Percentiles rank a stretch among this genome's conserved stretches.
These are phyloP conservation scores for Passer domesticus DNA, from an alignment of 2,113 vertebrate species.

Conservation along the genomic window DNA sequence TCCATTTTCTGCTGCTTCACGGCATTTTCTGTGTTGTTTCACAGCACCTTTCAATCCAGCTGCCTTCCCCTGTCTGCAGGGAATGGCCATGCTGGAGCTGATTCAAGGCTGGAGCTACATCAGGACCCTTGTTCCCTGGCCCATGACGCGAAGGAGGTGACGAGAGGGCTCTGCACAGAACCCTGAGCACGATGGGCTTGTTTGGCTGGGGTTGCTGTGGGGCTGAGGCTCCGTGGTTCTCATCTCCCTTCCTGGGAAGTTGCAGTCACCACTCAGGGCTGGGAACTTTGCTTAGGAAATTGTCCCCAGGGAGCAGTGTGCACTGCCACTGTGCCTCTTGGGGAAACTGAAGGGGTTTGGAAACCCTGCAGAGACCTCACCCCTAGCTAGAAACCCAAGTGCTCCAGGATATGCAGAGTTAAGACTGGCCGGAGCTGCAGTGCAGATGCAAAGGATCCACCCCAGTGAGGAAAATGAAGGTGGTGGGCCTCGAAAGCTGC, in stretches of 20 bases:
- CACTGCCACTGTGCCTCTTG: rapidly evolving
- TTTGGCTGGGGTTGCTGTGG: background rate
- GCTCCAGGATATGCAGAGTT: background rate
- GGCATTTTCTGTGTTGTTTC: background rate
- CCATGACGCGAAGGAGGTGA: background rate
- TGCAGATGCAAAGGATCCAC: background rate
- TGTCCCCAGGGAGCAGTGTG: background rate
- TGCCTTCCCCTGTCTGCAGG: background rate
- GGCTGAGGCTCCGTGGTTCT: background rate
- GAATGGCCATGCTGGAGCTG: background rate
- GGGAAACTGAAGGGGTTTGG: background rate
- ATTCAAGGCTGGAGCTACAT: background rate
- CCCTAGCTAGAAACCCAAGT: background rate
- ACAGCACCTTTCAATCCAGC: rapidly evolving
- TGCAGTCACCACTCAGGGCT: background rate
- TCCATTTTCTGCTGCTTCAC: background rate
- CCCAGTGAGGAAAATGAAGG: rapidly evolving
- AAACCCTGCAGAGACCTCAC: background rate
- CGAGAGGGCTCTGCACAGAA: background rate
- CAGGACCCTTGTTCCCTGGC: background rate
- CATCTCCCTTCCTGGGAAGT: background rate
- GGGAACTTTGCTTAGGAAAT: background rate
- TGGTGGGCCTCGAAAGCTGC: background rate
- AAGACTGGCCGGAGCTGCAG: background rate
- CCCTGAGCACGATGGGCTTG: background rate